Conservation (phyloP, 2,888 invertebrate species). For the Caradrina kadenii region DNA sequence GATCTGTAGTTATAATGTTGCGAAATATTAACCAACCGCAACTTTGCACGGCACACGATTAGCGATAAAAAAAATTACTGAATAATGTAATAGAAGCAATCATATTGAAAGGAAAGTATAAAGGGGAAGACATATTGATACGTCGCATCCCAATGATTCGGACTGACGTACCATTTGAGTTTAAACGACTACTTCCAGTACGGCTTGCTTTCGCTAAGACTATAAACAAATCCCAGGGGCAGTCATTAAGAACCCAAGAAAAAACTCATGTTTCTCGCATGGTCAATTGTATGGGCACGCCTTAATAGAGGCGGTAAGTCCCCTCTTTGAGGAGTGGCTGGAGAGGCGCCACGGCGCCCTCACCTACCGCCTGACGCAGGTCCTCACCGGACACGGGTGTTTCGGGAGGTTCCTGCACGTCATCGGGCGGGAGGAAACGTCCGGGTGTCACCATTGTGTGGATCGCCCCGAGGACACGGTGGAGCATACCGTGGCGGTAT, state of each 20-base stretch:
- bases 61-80: constrained; percentile 10
- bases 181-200: neutral
- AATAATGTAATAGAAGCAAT: constrained; percentile 15
- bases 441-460: too few species aligned
- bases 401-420: too few species aligned
- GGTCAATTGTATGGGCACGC: constrained; percentile 67
- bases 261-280: constrained; percentile 60
- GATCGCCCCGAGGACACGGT: too few species aligned
- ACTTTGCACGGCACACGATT: constrained; percentile 3
- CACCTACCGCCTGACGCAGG: too few species aligned
- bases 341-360: too few species aligned
- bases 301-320: too few species aligned
- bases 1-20: constrained; percentile 2
- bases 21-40: constrained; percentile 5
- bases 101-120: constrained; percentile 15
- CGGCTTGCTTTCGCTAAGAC: neutral
- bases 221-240: neutral
- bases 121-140: constrained; percentile 8
- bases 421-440: too few species aligned
- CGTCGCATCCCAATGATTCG: constrained; percentile 14
- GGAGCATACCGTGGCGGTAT: too few species aligned
- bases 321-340: too few species aligned
- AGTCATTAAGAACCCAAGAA: constrained; percentile 9
- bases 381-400: too few species aligned
- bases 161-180: neutral